Evolutionary conservation across 2,888 invertebrate genomes (phyloP).

Genomic region (Dryocosmus kuriphilus): DNA sequence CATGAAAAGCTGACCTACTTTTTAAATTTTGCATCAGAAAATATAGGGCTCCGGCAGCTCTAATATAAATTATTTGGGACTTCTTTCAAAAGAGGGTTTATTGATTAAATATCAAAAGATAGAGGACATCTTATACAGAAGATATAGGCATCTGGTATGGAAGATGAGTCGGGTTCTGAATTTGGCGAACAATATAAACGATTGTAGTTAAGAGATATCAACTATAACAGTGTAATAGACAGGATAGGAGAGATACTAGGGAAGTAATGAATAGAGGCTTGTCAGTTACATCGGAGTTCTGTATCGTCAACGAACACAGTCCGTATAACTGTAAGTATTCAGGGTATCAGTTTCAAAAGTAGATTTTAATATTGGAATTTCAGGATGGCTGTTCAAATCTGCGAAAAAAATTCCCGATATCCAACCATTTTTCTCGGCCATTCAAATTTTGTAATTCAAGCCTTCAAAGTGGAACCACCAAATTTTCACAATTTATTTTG

Average conservation of each 20-base stretch:
- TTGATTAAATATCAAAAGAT: neutral
- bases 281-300: conserved; percentile 74
- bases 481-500: neutral
- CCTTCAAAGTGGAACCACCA: neutral
- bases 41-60: neutral
- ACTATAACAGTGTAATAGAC: conserved; percentile 73
- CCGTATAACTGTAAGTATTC: conserved; percentile 67
- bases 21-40: neutral
- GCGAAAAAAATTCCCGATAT: neutral
- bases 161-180: conserved; percentile 14
- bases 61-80: neutral
- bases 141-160: too few species aligned
- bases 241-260: conserved; percentile 75
- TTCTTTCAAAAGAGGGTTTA: neutral
- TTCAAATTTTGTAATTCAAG: too few species aligned
- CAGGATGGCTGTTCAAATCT: neutral
- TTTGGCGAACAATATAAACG: conserved; percentile 25
- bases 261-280: conserved; percentile 74
- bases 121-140: too few species aligned
- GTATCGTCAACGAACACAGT: conserved; percentile 71
- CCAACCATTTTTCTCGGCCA: neutral
- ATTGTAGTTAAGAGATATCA: conserved; percentile 59
- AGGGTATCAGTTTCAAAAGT: neutral
- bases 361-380: neutral
- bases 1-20: neutral